Conservation (phyloP, 2,797 vertebrate genomes). For the Heterohyrax brucei region DNA sequence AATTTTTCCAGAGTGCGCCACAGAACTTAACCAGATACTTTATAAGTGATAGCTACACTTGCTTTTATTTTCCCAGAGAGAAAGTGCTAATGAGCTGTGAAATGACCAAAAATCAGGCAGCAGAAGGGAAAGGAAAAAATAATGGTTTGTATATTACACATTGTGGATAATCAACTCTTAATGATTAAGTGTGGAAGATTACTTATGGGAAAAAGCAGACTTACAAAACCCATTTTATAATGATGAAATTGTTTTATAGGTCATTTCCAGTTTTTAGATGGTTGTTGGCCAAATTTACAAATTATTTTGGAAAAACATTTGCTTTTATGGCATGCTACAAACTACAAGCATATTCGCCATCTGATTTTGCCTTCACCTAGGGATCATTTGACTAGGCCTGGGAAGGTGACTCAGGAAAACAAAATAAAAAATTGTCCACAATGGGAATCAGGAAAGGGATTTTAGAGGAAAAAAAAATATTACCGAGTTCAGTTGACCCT, state of each 20-base stretch:
- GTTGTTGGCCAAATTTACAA: slow-evolving; percentile 23
- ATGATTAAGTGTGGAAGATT: slow-evolving; percentile 71
- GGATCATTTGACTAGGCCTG: not conserved
- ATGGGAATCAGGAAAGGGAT: not conserved
- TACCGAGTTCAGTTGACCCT: slow-evolving; percentile 8
- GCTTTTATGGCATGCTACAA: not conserved
- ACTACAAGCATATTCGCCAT: not conserved
- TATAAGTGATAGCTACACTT: slow-evolving; percentile 56
- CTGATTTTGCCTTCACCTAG: not conserved
- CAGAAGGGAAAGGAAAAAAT: slow-evolving; percentile 62
- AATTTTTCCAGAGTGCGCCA: slow-evolving; percentile 38
- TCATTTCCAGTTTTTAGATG: slow-evolving; percentile 61
- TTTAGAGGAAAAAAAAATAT: not conserved
- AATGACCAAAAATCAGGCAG: slow-evolving; percentile 75
- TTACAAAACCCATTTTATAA: slow-evolving; percentile 69
- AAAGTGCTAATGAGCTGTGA: slow-evolving; percentile 77
- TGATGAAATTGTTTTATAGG: slow-evolving; percentile 31
- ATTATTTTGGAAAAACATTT: slow-evolving; percentile 52
- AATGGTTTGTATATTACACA: slow-evolving; percentile 11
- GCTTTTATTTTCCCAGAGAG: slow-evolving; percentile 73
- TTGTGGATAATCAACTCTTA: slow-evolving; percentile 71
- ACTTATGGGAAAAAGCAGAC: slow-evolving; percentile 63
- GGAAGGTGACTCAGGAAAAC: not conserved
- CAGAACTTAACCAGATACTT: slow-evolving; percentile 39
- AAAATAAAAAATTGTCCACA: not conserved